Base-by-base conservation (phyloP, 1,140 invertebrate genomes). In the Calycopis cecrops region DNA sequence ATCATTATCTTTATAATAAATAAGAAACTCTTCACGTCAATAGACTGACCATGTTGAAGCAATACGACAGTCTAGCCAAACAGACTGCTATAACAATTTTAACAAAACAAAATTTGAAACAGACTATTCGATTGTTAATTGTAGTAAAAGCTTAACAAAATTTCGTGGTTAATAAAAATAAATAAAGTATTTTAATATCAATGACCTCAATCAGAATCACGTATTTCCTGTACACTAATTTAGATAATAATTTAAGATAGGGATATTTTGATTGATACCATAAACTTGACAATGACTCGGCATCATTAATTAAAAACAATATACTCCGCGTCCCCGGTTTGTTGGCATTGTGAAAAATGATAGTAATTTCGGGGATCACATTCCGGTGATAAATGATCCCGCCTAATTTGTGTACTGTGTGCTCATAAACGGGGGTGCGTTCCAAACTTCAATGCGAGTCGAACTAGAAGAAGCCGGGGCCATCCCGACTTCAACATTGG, bases 401-500 rank as follows among this genome's bases (percentile, higher is more conserved):
- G 33, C 21, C 18, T 34, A 34, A 51, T 57, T 57, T 58, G 49
- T 62, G 14, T 59, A 38, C 35, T 52, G 44, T 47, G 33, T 54
- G 28, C 40, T 12, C 18, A 28, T 4, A 18, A 42, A 51, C n/a
- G 35, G 21, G 51, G 35, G 35, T 52, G 37, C 37, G 47, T 65
- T 72, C 57, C 60, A 62, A 76, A 77, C 65, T 76, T 76, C 55
- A 71, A 72, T 68, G 66, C 60, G 55, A 72, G 28, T 60, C 49
- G 63, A 72, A 69, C 68, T 72, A 78, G 68, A 67, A 74, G 67
- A 66, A 67, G 62, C 67, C 67, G 70, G 72, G 69, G 42, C 63
- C 68, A 72, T 69, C 75, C 74, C 70, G 63, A 76, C 74, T 76
- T 79, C 71, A 74, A 76, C 78, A 80, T 75, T 76, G 69, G 65